Percentiles rank a stretch among this genome's conserved stretches.
These are phyloP conservation scores for Corticium candelabrum DNA, from an alignment of 37 sponge, comb jelly and placozoan genomes.

Conservation along the genomic window DNA sequence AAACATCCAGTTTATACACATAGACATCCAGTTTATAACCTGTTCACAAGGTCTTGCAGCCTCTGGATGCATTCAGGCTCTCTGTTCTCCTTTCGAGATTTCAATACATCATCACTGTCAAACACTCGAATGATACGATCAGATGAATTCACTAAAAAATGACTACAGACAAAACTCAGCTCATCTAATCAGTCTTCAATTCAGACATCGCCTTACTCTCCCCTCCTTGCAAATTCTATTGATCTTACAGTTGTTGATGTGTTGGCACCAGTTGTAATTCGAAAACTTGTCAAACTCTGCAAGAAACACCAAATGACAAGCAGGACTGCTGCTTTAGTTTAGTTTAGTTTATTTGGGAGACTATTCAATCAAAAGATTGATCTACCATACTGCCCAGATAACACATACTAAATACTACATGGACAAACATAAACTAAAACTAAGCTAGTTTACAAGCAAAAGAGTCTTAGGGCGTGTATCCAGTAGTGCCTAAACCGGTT, in stretches of 20 bases:
- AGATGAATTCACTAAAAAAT: constrained; percentile 81
- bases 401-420: too few relatives aligned
- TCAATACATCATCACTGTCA: constrained; percentile 63
- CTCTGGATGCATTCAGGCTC: constrained; percentile 76
- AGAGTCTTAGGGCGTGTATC: too few relatives aligned
- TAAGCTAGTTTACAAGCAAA: too few relatives aligned
- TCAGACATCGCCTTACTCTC: too few relatives aligned
- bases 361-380: too few relatives aligned
- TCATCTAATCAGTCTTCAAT: too few relatives aligned
- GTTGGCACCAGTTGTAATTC: constrained; percentile 33
- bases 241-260: constrained; percentile 60
- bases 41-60: constrained; percentile 91
- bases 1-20: not conserved
- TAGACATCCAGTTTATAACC: constrained; percentile 18
- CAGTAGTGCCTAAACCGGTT: too few relatives aligned
- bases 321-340: too few relatives aligned
- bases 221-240: constrained; percentile 86
- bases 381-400: too few relatives aligned
- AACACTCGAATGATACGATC: constrained; percentile 88
- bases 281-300: constrained; percentile 12
- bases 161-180: too few relatives aligned
- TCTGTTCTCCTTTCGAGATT: constrained; percentile 15
- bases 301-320: not conserved
- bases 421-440: too few relatives aligned
- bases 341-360: too few relatives aligned